Base-by-base conservation (phyloP, 1,140 invertebrate species). In the Cepaea nemoralis region DNA sequence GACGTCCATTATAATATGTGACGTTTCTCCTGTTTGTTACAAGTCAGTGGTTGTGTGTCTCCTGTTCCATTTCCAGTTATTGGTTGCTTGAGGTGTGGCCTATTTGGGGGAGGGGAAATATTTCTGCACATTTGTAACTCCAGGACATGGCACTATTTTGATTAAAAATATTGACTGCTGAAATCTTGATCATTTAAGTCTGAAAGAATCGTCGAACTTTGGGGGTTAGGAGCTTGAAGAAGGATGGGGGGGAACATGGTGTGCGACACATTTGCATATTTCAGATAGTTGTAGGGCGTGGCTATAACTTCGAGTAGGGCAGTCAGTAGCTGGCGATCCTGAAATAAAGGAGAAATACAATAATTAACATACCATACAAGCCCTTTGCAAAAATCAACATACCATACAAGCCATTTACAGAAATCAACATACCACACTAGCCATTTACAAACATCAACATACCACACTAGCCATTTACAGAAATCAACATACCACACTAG, bases 261-360 rank as follows among this genome's bases (percentile, higher is more conserved):
- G 50, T 86, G 85, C 0, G 89, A 91, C 16, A 88, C 86, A 80
- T 92, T 91, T 48, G 86, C 88, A 83, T 91, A 91, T 81, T 91
- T 89, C 82, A 91, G 88, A 82, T 91, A 91, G 73, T 87, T 88
- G 73, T 88, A 87, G 22, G 91, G 91, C 50, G 90, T 87, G 5
- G 89, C 89, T 33, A 92, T 92, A 70, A 92, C 90, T 76, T 91
- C 90, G 82, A 92, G 84, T 35, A 92, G 81, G 19, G 86, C 86
- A 24, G 87, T 86, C 40, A 92, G 80, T 22, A 91, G 75, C 82
- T 90, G 87, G 14, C 89, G 84, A 82, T 92, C 89, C 91, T 92
- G 87, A 5, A 31, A 8, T 27, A 79, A 77, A n/a, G 14, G n/a
- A 55, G n/a, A 55, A 71, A 45, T 1, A 12, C 16, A 71, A 39